phyloP scores from a whole-genome alignment of 2,888 invertebrate genomes.

The Hypena proboscidalis region DNA sequence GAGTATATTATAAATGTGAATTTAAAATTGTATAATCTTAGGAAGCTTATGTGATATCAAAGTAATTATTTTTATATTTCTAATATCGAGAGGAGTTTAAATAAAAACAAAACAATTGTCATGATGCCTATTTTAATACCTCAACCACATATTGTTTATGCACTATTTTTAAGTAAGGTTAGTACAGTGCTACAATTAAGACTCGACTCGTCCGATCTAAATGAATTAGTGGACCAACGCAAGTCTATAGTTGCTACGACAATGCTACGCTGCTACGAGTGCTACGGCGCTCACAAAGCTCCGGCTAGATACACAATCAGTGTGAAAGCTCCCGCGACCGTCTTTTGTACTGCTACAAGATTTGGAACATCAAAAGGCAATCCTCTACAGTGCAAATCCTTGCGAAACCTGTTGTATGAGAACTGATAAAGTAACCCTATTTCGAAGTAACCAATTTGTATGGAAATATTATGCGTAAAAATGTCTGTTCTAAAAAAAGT shows the following conservation, averaged over 20 bases:
- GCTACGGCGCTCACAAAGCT: conserved; percentile 31
- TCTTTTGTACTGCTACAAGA: conserved; percentile 29
- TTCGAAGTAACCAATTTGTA: no score
- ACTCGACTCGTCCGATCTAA: conserved; percentile 22
- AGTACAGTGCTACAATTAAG: conserved; percentile 14
- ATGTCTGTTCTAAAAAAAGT: no score
- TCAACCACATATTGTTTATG: no score
- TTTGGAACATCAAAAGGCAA: conserved; percentile 32
- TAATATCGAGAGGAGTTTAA: no score
- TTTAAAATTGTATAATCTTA: no score
- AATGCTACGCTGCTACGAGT: conserved; percentile 7
- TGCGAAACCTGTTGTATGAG: conserved; percentile 5
- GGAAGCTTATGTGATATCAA: no score
- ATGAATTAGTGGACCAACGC: conserved; percentile 40
- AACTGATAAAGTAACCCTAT: not conserved
- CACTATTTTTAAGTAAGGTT: no score
- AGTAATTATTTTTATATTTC: no score
- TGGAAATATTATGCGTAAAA: no score
- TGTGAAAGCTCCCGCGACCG: conserved; percentile 37
- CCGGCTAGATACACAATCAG: conserved; percentile 40
- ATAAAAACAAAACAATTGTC: no score
- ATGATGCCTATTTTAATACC: no score
- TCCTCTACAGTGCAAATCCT: conserved; percentile 5
- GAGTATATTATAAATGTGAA: no score
- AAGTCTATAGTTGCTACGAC: conserved; percentile 12